Evolutionary conservation across 2,113 vertebrate species (phyloP).

Genomic region (Condylura cristata): DNA sequence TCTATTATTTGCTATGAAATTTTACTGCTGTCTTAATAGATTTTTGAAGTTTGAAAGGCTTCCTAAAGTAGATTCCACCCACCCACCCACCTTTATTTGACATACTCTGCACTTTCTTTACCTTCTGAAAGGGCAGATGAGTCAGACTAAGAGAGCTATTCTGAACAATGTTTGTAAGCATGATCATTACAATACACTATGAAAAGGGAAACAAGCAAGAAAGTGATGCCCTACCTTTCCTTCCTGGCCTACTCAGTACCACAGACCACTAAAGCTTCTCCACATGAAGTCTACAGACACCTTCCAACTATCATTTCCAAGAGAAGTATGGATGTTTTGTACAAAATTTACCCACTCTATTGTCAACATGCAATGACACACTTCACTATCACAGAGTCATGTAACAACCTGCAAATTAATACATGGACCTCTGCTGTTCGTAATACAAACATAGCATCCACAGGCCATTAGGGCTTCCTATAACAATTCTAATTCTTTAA

Average conservation of each 20-base stretch:
- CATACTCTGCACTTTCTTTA: background rate
- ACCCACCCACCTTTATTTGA: background rate
- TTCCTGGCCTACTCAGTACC: background rate
- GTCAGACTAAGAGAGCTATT: background rate
- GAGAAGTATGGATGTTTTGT: background rate
- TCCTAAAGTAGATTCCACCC: background rate
- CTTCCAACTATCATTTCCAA: background rate
- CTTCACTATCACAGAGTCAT: background rate
- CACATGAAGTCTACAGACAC: background rate
- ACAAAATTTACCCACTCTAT: background rate
- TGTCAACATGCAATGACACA: background rate
- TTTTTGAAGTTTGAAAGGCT: background rate
- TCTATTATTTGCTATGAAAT: background rate
- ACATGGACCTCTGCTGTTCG: background rate
- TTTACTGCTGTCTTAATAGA: constrained; percentile 30
- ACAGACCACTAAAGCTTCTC: background rate
- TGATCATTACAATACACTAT: background rate
- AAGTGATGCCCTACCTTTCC: background rate
- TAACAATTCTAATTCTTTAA: constrained; percentile 8
- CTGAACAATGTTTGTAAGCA: background rate
- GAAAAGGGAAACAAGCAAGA: background rate
- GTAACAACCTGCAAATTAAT: background rate
- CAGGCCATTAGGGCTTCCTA: background rate
- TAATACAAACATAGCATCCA: background rate
- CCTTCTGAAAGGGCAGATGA: background rate